phyloP scores from a whole-genome alignment of 1,140 invertebrate genomes.

The Hypothenemus hampei region DNA sequence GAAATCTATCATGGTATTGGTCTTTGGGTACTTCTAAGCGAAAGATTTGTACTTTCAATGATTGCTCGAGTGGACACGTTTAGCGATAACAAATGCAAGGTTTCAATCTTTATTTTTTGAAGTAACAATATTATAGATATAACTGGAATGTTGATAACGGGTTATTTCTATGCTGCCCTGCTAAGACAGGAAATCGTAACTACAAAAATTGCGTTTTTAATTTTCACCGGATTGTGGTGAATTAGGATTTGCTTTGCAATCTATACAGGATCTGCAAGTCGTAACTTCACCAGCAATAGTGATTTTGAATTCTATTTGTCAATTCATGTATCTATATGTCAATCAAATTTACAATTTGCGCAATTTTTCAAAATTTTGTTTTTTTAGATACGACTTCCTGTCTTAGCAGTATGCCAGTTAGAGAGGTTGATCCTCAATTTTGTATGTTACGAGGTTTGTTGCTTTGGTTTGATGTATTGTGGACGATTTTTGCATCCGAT shows the following conservation, averaged over 20 bases:
- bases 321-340: too few relatives aligned
- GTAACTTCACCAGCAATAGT: too few relatives aligned
- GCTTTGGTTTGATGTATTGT: conserved; percentile 57
- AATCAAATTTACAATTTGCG: too few relatives aligned
- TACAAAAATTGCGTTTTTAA: too few relatives aligned
- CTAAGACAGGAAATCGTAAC: too few relatives aligned
- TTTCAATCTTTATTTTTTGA: conserved; percentile 3
- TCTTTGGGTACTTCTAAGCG: conserved; percentile 1
- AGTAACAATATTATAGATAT: conserved; percentile 52
- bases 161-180: conserved; percentile 58
- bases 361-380: too few relatives aligned
- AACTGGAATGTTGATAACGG: conserved; percentile 62
- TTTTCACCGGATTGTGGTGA: too few relatives aligned
- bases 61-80: background rate
- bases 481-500: conserved; percentile 58
- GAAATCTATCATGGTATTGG: background rate
- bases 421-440: conserved; percentile 70
- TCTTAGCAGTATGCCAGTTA: too few relatives aligned
- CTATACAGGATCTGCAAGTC: too few relatives aligned
- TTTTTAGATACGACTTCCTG: too few relatives aligned
- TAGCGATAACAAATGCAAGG: background rate
- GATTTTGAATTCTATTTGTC: too few relatives aligned
- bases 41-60: conserved; percentile 5
- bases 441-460: conserved; percentile 65
- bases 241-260: too few relatives aligned